A percentile compares a stretch with the other conserved stretches of the same genome.
Conservation (phyloP, 2,888 invertebrate species). For the Nephrotoma appendiculata region DNA sequence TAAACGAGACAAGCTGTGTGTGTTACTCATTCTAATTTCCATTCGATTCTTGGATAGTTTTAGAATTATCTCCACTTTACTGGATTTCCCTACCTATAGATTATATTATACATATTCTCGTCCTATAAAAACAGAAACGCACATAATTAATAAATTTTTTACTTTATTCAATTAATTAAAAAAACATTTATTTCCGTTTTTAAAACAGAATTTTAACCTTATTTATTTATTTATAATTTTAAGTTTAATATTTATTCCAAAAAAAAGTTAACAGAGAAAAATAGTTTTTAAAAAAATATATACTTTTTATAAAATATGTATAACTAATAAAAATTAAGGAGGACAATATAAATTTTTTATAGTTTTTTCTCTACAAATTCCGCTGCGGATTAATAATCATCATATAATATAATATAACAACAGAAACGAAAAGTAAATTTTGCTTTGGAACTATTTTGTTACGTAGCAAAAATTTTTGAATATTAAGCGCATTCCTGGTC, state of each 20-base stretch:
- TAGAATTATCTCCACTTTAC: no score
- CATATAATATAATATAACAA: not conserved
- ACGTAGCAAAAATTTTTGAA: not conserved
- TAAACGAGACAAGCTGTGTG: no score
- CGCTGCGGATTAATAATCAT: not conserved
- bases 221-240: not conserved
- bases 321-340: not conserved
- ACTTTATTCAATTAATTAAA: not conserved
- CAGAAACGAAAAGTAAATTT: not conserved
- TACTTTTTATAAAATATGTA: not conserved
- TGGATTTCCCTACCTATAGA: no score
- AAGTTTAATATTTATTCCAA: not conserved
- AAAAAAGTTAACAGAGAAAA: not conserved
- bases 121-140: no score
- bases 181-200: not conserved
- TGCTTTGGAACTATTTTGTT: not conserved
- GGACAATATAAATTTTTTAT: not conserved
- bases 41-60: no score
- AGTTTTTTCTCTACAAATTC: not conserved
- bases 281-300: not conserved
- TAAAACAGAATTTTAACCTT: not conserved
- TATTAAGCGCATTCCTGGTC: not conserved
- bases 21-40: no score
- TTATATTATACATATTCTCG: no score
- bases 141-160: not conserved